phyloP scores from a whole-genome alignment of 2,113 vertebrate genomes.

The Panthera tigris region DNA sequence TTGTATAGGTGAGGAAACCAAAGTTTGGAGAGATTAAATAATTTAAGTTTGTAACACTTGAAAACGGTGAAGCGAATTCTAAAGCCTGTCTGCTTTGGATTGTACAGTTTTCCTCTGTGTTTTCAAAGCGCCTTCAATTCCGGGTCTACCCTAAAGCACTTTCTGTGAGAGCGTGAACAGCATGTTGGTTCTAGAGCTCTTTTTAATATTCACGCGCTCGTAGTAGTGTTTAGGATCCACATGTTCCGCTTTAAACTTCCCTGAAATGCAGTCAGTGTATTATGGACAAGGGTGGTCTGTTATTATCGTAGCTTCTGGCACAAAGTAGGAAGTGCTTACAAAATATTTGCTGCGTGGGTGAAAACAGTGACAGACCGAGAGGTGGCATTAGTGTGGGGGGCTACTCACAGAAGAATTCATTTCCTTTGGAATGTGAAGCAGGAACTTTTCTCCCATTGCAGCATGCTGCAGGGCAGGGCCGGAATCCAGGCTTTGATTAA shows the following conservation, averaged over 20 bases:
- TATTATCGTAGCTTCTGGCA: background rate
- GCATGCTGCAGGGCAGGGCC: constrained; percentile 62
- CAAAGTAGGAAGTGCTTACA: background rate
- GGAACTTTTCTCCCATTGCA: constrained; percentile 67
- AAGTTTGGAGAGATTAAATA: background rate
- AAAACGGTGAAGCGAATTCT: background rate
- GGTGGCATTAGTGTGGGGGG: constrained; percentile 43
- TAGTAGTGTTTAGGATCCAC: background rate
- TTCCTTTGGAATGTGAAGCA: constrained; percentile 78
- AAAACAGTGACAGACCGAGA: background rate
- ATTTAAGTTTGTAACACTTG: background rate
- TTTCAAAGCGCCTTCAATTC: background rate
- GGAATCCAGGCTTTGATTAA: constrained; percentile 65
- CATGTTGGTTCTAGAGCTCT: background rate
- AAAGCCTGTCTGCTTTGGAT: background rate
- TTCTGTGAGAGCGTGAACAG: background rate
- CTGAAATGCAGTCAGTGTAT: background rate
- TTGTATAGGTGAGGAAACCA: background rate
- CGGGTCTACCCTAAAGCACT: background rate
- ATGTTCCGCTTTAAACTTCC: constrained; percentile 24
- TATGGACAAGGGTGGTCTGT: background rate
- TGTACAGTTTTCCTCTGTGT: background rate
- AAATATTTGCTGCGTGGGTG: background rate
- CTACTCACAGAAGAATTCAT: constrained; percentile 28
- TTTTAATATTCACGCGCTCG: background rate